These are phyloP conservation scores for Penelope pileata DNA, from an alignment of 2,113 vertebrate species.

Conservation along the genomic window DNA sequence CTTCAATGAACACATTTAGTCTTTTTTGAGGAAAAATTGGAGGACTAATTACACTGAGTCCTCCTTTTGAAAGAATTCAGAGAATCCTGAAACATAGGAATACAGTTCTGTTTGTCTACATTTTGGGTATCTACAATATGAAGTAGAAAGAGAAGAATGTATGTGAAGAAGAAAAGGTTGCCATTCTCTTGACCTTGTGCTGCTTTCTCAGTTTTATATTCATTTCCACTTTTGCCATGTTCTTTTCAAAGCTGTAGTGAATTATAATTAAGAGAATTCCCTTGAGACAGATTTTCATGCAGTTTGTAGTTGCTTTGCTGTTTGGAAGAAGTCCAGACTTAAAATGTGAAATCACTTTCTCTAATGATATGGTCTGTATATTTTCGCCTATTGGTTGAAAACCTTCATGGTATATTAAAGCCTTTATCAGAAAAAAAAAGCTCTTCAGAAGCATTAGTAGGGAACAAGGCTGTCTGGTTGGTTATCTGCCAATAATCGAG, in stretches of 20 bases:
- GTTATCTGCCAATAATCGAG: slow-evolving; percentile 47
- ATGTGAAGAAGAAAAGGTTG: background rate
- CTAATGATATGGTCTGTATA: slow-evolving; percentile 1
- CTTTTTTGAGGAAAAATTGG: background rate
- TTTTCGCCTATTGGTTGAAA: slow-evolving; percentile 33
- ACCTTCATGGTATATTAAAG: slow-evolving; percentile 28
- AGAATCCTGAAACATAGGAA: background rate
- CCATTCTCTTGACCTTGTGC: background rate
- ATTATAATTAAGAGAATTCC: background rate
- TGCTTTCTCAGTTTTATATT: slow-evolving; percentile 13
- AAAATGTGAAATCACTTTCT: slow-evolving; percentile 32
- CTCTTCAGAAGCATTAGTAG: background rate
- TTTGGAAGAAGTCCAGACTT: slow-evolving; percentile 12
- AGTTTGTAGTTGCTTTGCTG: background rate
- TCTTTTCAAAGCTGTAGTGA: background rate
- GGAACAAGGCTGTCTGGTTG: background rate
- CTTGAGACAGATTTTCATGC: background rate
- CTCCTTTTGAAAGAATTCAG: background rate
- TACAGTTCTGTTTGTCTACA: background rate
- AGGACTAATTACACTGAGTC: background rate
- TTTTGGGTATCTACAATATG: background rate
- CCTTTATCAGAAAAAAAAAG: slow-evolving; percentile 11
- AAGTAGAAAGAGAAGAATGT: background rate
- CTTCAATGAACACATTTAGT: background rate
- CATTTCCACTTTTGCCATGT: background rate